Base-by-base conservation (phyloP, 2,113 vertebrate genomes). In the Dendropsophus ebraccatus region DNA sequence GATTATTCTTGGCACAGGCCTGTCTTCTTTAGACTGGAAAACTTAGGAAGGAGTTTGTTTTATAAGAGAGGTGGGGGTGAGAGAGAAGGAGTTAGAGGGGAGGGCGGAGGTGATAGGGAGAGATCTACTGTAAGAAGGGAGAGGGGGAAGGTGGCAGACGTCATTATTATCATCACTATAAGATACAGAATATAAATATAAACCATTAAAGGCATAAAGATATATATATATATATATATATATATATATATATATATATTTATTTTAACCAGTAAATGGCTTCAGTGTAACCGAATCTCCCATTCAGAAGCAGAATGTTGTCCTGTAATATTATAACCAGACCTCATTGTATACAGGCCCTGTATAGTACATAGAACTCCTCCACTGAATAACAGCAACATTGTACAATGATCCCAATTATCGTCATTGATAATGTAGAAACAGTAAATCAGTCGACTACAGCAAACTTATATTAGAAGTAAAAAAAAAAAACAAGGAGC, bases 1-100 rank as follows among this genome's bases (percentile, higher is more conserved):
- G 76, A 81, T 86, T 81, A 81, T 86, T 81, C 74, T 86, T 86
- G 84, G 84, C 84, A 86, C 49, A 60, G 77, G 25, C 19, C 50
- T 47, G 73, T 70, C 76, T 72, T 79, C 76, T 67, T 62, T 21
- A 80, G 62, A 67, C 84, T 81, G 84, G 77, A 80, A 86, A 80
- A 65, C 77, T 84, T 69, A 62, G 54, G 75, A 76, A 78, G 73
- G 58, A 81, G 47, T 72, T 87, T 81, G 81, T 87, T 86, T 70
- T 76, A 79, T 60, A 75, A 77, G 80, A 62, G 37, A 45, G 47
- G 56, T 52, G 30, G 69, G 50, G 49, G 77, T 14, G 37, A 35
- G 52, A 58, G 50, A 35, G 50, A 7, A 30, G 56, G 21, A 56
- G 28, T 37, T 32, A 58, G 19, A 56, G 32, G 8, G 23, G 49